These are phyloP conservation scores for Halocynthia roretzi DNA, from an alignment of 23 tunicate genomes.

Conservation along the genomic window DNA sequence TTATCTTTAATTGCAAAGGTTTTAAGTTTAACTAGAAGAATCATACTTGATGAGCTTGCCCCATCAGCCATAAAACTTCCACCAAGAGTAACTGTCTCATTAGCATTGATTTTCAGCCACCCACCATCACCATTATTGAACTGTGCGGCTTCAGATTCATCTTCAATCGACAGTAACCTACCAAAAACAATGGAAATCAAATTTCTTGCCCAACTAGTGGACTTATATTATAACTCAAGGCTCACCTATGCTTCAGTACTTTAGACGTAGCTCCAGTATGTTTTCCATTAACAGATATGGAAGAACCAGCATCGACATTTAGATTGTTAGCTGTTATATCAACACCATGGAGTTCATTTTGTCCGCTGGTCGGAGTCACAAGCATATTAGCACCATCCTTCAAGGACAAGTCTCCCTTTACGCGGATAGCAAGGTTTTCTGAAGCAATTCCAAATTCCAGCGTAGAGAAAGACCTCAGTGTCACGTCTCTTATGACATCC, in stretches of 20 bases:
- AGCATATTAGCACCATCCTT: constrained; percentile 10
- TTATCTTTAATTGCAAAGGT: too few relatives aligned
- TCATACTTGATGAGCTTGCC: constrained; percentile 4
- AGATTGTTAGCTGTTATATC: not conserved
- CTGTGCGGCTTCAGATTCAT: not conserved
- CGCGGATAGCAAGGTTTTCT: not conserved
- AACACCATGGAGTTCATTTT: constrained; percentile 7
- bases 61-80: constrained; percentile 17
- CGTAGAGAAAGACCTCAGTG: constrained; percentile 9
- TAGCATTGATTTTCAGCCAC: constrained; percentile 6
- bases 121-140: constrained; percentile 18
- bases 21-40: not conserved
- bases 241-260: too few relatives aligned
- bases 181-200: too few relatives aligned
- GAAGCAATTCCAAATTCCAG: constrained; percentile 2
- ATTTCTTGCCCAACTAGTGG: too few relatives aligned
- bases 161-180: not conserved
- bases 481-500: constrained; percentile 1
- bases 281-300: constrained; percentile 4
- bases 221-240: too few relatives aligned
- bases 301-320: constrained; percentile 20
- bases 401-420: constrained; percentile 4
- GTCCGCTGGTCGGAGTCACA: not conserved
- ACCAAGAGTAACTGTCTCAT: constrained; percentile 1
- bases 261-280: not conserved